These are phyloP conservation scores for Platyscapa corneri DNA, from an alignment of 1,140 invertebrate genomes.

Conservation along the genomic window DNA sequence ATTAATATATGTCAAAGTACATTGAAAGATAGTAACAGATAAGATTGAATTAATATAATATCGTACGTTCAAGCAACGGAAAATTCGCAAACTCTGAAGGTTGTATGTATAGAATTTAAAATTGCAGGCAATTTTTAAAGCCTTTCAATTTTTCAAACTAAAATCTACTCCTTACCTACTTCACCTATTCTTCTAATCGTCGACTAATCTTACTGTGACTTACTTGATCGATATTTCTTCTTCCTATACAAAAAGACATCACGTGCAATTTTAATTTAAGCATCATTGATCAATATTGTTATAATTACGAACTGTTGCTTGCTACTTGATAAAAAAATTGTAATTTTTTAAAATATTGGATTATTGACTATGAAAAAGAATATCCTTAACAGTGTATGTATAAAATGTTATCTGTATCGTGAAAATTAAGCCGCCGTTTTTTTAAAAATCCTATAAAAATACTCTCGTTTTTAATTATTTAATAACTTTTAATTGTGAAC, in stretches of 20 bases:
- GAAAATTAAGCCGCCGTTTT: too few relatives aligned
- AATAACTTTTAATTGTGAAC: not conserved
- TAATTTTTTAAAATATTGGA: not conserved
- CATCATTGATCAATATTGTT: not conserved
- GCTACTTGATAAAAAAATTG: not conserved
- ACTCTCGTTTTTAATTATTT: not conserved
- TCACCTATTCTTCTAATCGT: not conserved
- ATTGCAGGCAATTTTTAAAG: conserved; percentile 43
- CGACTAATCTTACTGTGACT: too few relatives aligned
- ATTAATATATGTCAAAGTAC: not conserved
- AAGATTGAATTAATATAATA: conserved; percentile 27
- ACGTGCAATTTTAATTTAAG: not conserved
- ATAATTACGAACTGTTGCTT: not conserved
- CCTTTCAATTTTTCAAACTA: conserved; percentile 36
- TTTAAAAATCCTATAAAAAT: not conserved
- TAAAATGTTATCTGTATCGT: too few relatives aligned
- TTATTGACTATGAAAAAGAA: not conserved
- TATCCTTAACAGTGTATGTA: not conserved
- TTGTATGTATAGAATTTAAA: conserved; percentile 64
- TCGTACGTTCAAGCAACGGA: conserved; percentile 53
- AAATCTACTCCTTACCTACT: not conserved
- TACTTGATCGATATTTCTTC: too few relatives aligned
- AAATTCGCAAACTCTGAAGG: conserved; percentile 69
- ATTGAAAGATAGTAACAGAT: conserved; percentile 23
- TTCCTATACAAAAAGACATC: not conserved